phyloP scores from a whole-genome alignment of 2,888 invertebrate genomes.

The Spodoptera exigua region DNA sequence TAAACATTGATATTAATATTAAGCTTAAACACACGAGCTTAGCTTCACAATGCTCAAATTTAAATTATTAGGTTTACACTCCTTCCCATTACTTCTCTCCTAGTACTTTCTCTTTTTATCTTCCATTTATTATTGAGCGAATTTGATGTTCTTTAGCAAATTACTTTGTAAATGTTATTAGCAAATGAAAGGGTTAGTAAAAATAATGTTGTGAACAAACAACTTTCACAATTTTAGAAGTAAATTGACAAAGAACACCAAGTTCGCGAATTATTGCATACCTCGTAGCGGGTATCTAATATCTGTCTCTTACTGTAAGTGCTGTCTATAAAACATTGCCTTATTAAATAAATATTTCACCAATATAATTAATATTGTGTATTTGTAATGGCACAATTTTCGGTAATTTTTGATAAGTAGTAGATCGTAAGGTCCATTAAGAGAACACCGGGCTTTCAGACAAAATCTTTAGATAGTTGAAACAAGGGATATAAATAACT shows the following conservation, averaged over 20 bases:
- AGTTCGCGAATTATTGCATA: conserved; percentile 51
- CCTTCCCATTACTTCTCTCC: conserved; percentile 61
- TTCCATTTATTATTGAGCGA: conserved; percentile 45
- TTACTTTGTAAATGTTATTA: neutral
- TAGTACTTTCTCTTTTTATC: conserved; percentile 61
- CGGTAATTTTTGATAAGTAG: conserved; percentile 59
- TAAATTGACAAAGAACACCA: conserved; percentile 34
- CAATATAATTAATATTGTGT: conserved; percentile 69
- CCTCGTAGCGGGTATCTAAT: conserved; percentile 60
- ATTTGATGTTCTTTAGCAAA: conserved; percentile 45
- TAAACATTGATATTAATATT: conserved; percentile 73
- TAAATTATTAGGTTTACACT: conserved; percentile 63
- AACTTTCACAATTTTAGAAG: conserved; percentile 11
- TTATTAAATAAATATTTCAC: conserved; percentile 75
- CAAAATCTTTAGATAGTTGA: conserved; percentile 8
- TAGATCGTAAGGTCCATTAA: conserved; percentile 41
- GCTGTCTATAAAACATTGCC: conserved; percentile 84
- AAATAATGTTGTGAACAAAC: neutral
- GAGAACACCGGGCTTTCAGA: conserved; percentile 37
- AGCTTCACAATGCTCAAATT: conserved; percentile 81
- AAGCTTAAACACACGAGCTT: conserved; percentile 81
- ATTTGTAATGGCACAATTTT: conserved; percentile 76
- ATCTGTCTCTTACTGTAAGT: conserved; percentile 65
- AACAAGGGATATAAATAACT: conserved; percentile 1
- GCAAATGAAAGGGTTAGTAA: conserved; percentile 9